Conservation (phyloP, 2,797 vertebrate genomes). For the Cryptoblepharus egeriae region DNA sequence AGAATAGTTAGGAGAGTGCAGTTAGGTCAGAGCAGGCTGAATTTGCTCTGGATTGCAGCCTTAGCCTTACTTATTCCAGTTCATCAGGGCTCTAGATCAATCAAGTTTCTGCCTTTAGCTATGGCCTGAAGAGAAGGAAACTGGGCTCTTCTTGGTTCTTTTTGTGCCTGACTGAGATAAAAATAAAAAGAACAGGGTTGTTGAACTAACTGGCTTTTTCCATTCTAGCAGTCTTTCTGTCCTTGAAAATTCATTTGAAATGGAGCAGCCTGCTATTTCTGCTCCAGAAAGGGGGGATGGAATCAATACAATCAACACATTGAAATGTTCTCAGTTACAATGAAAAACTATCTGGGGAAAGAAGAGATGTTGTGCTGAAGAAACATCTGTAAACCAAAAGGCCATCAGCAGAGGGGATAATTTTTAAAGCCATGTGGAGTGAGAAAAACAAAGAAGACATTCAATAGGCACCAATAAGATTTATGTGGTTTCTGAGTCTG, state of each 20-base stretch:
- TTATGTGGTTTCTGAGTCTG: neutral
- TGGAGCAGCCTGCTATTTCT: constrained; percentile 40
- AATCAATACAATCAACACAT: constrained; percentile 40
- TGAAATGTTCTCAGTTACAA: constrained; percentile 43
- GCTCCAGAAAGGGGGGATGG: constrained; percentile 15
- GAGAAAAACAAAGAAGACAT: neutral
- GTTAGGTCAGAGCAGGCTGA: too few species aligned
- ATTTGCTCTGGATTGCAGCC: too few species aligned
- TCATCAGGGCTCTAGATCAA: constrained; percentile 4
- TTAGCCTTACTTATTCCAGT: neutral
- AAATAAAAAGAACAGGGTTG: constrained; percentile 33
- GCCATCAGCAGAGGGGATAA: constrained; percentile 9
- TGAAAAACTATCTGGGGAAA: constrained; percentile 34
- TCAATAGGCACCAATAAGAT: neutral
- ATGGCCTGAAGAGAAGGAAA: neutral
- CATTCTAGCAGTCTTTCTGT: constrained; percentile 44
- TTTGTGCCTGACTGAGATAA: constrained; percentile 31
- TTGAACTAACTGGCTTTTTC: constrained; percentile 40
- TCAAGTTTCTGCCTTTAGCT: constrained; percentile 8
- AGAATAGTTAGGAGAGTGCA: too few species aligned
- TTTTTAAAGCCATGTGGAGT: neutral
- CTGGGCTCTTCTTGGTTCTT: neutral
- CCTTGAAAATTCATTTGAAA: constrained; percentile 48
- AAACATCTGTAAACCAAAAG: constrained; percentile 26
- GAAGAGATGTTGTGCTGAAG: constrained; percentile 27